Percentiles rank a stretch among this genome's conserved stretches.
Conservation (phyloP, 1,140 invertebrate genomes). For the Ips typographus region DNA sequence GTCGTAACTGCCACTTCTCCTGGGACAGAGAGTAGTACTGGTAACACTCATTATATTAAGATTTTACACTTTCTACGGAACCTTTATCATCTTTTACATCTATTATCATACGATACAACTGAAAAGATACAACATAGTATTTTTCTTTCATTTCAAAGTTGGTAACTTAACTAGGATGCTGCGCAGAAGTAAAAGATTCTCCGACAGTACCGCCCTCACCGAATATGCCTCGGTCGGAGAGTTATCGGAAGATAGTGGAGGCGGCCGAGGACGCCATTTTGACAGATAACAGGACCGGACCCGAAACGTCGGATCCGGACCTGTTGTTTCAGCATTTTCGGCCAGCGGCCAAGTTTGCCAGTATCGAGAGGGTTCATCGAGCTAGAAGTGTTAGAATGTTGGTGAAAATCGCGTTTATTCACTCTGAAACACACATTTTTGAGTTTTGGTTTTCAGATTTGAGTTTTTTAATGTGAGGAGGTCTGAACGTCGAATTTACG, state of each 20-base stretch:
- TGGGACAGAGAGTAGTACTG: background rate
- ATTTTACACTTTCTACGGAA: background rate
- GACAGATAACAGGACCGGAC: conserved; percentile 39
- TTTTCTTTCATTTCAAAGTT: too few species aligned
- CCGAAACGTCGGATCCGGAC: conserved; percentile 39
- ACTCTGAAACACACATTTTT: background rate
- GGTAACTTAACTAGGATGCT: conserved; percentile 9
- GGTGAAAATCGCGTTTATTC: conserved; percentile 26
- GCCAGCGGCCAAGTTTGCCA: conserved; percentile 52
- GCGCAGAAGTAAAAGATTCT: conserved; percentile 45
- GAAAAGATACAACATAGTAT: too few species aligned
- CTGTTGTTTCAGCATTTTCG: conserved; percentile 59
- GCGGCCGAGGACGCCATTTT: conserved; percentile 48
- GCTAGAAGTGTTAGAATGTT: conserved; percentile 49
- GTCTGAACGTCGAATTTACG: conserved; percentile 51
- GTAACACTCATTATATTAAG: background rate
- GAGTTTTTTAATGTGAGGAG: conserved; percentile 56
- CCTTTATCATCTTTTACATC: too few species aligned
- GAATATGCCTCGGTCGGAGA: conserved; percentile 57
- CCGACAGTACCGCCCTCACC: conserved; percentile 48
- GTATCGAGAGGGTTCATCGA: conserved; percentile 49
- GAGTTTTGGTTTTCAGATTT: conserved; percentile 46
- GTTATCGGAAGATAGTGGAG: conserved; percentile 56
- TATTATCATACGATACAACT: too few species aligned
- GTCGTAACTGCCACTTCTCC: too few species aligned